Base-by-base conservation (phyloP, 2,113 vertebrate genomes). In the Clarias gariepinus region DNA sequence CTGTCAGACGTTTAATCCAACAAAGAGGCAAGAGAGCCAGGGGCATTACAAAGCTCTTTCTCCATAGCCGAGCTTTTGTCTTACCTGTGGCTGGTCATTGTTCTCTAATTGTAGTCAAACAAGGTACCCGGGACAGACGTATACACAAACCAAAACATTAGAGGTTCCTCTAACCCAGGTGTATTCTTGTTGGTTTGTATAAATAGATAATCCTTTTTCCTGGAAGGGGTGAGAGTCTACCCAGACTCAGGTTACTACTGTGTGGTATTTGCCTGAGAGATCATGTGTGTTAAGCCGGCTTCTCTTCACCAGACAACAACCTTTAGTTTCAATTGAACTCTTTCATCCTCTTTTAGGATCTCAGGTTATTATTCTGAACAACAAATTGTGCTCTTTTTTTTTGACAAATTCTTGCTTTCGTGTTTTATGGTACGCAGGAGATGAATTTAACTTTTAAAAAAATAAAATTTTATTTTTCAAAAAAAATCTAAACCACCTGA, bases 141-240 rank as follows among this genome's bases (percentile, higher is more conserved):
- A n/a, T 76, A 84, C 74, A 87, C 83, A 89, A 47, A 76, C 86
- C 58, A 74, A 88, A 64, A 63, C 80, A 71, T 30, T 15, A 71
- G 61, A 30, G 64, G 23, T 41, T 57, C 53, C 76, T 64, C 33
- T 66, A 82, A 81, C 87, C 69, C 92, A 94, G 92, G 93, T 94
- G 92, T 92, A 87, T 86, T 83, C 73, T 83, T 76, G 0, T 79
- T 63, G 77, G 74, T 88, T 86, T 88, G 88, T 89, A 89, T 77
- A 87, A 91, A 86, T 89, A 89, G 91, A 91, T 92, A 91, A 93
- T 92, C 90, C 90, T 86, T 89, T 84, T 85, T 89, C 68, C 87
- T 76, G 68, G 25, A 3, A 19, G 73, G 69, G 30, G 21, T 82
- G 61, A 81, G 83, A 87, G 85, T 84, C 87, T 87, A 68, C 79